These are phyloP conservation scores for Drosophila littoralis DNA, from an alignment of 1,140 invertebrate genomes.

Conservation along the genomic window DNA sequence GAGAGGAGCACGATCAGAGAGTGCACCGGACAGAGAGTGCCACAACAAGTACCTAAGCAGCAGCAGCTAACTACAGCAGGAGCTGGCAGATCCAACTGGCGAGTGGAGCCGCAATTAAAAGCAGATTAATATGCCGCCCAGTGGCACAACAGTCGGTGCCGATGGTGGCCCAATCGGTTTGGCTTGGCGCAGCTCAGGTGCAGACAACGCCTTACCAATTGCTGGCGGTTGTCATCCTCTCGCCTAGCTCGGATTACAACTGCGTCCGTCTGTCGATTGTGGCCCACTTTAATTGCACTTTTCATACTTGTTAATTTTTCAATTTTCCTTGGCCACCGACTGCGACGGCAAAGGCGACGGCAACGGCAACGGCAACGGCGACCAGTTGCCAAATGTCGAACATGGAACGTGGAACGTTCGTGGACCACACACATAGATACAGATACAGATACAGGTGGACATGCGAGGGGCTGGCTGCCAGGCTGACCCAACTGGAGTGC, in stretches of 20 bases:
- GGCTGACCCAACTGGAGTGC: constrained; percentile 63
- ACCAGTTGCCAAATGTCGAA: constrained; percentile 78
- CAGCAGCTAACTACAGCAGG: not conserved
- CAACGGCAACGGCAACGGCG: not conserved
- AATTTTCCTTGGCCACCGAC: constrained; percentile 77
- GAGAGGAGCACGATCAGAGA: constrained; percentile 20
- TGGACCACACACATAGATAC: constrained; percentile 51
- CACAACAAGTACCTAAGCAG: constrained; percentile 71
- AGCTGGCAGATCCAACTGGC: constrained; percentile 29
- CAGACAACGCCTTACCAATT: constrained; percentile 52
- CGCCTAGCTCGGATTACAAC: constrained; percentile 61
- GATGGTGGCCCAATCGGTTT: constrained; percentile 2
- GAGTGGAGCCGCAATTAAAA: constrained; percentile 69
- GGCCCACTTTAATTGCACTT: constrained; percentile 80
- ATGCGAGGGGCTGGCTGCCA: constrained; percentile 48
- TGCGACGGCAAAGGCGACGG: constrained; percentile 35
- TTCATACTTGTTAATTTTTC: constrained; percentile 83
- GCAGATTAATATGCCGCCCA: constrained; percentile 76
- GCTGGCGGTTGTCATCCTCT: constrained; percentile 63
- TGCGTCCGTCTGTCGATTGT: constrained; percentile 33
- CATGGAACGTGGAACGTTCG: constrained; percentile 35
- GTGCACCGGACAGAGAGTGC: constrained; percentile 22
- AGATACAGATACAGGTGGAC: constrained; percentile 71
- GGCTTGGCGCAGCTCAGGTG: constrained; percentile 54
- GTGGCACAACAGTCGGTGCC: constrained; percentile 5